phyloP scores from a whole-genome alignment of 2,888 invertebrate species.

The Helobdella robusta region DNA sequence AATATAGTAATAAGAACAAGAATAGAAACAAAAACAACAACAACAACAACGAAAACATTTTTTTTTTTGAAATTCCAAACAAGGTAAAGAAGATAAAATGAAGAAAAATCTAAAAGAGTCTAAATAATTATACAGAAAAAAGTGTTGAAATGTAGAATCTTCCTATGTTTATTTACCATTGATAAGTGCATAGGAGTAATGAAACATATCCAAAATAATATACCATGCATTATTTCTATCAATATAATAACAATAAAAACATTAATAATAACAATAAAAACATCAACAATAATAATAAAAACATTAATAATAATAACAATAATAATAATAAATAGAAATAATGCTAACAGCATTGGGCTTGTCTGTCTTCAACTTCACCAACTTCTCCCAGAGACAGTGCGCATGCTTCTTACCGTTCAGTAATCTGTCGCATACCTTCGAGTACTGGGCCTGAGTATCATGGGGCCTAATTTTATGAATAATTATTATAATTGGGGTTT shows the following conservation, averaged over 20 bases:
- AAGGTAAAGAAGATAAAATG: too few species aligned
- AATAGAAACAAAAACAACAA: too few species aligned
- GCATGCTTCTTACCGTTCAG: slow-evolving; percentile 22
- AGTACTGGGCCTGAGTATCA: neutral
- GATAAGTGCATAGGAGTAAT: too few species aligned
- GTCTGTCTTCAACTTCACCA: slow-evolving; percentile 19
- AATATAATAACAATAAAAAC: neutral
- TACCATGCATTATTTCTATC: neutral
- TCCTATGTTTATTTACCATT: too few species aligned
- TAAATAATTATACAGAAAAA: neutral
- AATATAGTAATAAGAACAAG: too few species aligned
- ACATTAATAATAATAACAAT: neutral
- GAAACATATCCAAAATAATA: too few species aligned
- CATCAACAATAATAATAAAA: too few species aligned
- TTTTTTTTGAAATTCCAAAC: too few species aligned
- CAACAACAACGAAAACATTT: too few species aligned
- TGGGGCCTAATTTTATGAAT: slow-evolving; percentile 8
- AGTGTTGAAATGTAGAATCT: neutral
- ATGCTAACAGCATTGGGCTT: slow-evolving; percentile 23
- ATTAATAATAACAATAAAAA: neutral
- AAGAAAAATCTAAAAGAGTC: neutral
- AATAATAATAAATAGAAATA: neutral
- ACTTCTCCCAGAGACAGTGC: neutral
- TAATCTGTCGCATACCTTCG: slow-evolving; percentile 20
- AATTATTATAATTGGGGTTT: slow-evolving; percentile 1